These are phyloP conservation scores for Heliconius ismenius DNA, from an alignment of 2,888 invertebrate genomes.

Conservation along the genomic window DNA sequence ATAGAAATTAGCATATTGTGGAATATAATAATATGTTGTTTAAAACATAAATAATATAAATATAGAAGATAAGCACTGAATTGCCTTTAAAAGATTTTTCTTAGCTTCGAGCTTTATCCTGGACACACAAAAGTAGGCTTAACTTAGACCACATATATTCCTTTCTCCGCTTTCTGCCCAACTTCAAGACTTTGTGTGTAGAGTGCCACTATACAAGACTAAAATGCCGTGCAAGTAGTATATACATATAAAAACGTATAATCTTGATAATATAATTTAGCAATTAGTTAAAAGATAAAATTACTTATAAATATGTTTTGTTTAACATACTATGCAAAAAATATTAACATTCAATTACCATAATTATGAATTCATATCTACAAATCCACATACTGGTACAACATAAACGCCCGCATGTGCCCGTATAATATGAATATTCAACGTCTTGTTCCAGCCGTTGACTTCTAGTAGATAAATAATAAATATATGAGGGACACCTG, in stretches of 20 bases:
- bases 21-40: background rate
- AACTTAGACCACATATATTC: no score
- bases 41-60: no score
- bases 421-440: slow-evolving; percentile 44
- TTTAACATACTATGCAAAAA: background rate
- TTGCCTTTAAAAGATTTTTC: no score
- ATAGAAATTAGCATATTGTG: slow-evolving; percentile 9
- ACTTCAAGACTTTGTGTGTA: no score
- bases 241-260: background rate
- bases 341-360: slow-evolving; percentile 1
- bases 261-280: background rate
- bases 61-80: no score
- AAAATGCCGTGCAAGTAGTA: no score
- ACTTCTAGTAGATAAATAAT: slow-evolving; percentile 33
- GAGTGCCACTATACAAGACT: no score
- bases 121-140: no score
- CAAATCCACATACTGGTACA: slow-evolving; percentile 4
- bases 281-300: background rate
- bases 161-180: no score
- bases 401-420: slow-evolving; percentile 36
- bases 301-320: background rate
- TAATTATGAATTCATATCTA: slow-evolving; percentile 22
- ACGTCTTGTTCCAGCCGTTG: slow-evolving; percentile 41
- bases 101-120: no score
- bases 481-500: slow-evolving; percentile 41